Evolutionary conservation across 1,140 invertebrate species (phyloP).

Genomic region (Musca vetustissima): DNA sequence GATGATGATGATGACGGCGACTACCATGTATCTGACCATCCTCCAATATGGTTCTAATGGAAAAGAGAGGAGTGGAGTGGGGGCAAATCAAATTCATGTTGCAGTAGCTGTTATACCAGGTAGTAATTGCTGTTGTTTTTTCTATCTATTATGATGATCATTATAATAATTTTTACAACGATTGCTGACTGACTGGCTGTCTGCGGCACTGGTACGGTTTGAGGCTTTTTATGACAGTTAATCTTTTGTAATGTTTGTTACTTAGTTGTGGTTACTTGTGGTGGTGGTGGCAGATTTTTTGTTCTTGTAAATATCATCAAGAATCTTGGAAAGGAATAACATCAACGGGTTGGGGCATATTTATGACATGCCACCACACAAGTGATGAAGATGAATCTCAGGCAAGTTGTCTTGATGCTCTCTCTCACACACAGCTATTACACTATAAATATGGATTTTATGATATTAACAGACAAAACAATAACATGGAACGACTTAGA

Average conservation of each 20-base stretch:
- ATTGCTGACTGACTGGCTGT: neutral
- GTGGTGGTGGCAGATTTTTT: neutral
- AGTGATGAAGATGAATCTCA: no score
- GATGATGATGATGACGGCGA: no score
- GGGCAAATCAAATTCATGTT: no score
- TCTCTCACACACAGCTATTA: constrained; percentile 1
- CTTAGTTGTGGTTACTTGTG: neutral
- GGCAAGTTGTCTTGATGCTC: no score
- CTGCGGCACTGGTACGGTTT: neutral
- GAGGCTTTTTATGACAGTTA: constrained; percentile 17
- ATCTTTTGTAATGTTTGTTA: constrained; percentile 13
- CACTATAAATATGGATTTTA: constrained; percentile 12
- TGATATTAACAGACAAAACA: neutral
- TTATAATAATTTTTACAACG: constrained; percentile 14
- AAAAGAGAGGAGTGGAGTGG: no score
- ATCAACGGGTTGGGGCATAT: no score
- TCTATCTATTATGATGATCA: constrained; percentile 16
- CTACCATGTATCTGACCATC: no score
- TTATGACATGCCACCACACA: no score
- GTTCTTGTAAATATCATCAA: no score
- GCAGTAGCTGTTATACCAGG: neutral
- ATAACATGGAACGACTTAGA: no score
- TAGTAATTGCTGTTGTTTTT: neutral
- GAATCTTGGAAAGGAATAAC: no score
- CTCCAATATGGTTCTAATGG: no score